Percentiles rank a stretch among this genome's conserved stretches.
phyloP scores from a whole-genome alignment of 2,113 vertebrate genomes.

The Mirza zaza region DNA sequence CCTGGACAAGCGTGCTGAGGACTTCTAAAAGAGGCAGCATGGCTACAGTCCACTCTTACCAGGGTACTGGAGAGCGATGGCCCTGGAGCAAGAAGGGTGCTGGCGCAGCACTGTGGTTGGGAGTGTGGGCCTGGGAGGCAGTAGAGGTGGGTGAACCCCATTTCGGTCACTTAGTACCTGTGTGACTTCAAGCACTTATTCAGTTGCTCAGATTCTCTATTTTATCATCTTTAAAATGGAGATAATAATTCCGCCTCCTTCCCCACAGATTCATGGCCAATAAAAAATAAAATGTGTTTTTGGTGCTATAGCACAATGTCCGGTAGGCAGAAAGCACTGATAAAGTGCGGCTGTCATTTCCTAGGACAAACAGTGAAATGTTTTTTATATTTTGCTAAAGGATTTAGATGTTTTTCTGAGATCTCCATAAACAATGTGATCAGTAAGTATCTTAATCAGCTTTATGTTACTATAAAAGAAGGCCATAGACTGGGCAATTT shows the following conservation, averaged over 20 bases:
- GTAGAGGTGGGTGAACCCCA: not conserved
- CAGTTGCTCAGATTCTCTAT: not conserved
- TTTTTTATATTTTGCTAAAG: not conserved
- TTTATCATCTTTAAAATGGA: slow-evolving; percentile 26
- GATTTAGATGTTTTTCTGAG: not conserved
- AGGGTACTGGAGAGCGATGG: not conserved
- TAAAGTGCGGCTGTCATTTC: not conserved
- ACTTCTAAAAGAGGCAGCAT: not conserved
- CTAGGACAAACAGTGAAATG: not conserved
- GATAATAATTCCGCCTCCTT: not conserved
- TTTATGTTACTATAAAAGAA: not conserved
- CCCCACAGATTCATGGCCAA: not conserved
- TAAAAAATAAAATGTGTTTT: not conserved
- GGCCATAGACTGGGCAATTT: not conserved
- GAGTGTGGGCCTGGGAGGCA: not conserved
- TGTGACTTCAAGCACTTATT: not conserved
- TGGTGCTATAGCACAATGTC: not conserved
- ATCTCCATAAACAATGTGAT: not conserved
- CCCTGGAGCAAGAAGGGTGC: not conserved
- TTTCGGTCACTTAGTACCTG: not conserved
- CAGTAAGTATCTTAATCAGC: not conserved
- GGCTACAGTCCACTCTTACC: not conserved
- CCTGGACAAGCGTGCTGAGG: not conserved
- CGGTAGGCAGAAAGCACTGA: not conserved
- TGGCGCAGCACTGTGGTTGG: not conserved